Percentiles rank a stretch among this genome's conserved stretches.
phyloP scores from a whole-genome alignment of 2,888 invertebrate species.

The Himalopsyche tibetana region DNA sequence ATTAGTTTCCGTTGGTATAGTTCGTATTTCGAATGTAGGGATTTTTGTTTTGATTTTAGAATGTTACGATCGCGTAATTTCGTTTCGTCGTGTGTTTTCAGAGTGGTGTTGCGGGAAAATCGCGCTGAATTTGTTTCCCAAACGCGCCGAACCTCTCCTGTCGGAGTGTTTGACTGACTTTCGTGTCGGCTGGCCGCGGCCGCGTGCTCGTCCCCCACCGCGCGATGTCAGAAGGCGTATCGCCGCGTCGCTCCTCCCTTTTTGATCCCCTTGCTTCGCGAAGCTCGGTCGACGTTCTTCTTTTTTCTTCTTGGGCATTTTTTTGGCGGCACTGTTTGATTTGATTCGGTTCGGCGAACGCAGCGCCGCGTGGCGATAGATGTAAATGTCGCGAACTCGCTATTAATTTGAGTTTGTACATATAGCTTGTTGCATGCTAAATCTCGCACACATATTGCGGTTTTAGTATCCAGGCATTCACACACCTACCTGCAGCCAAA shows the following conservation, averaged over 20 bases:
- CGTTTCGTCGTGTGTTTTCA: constrained; percentile 24
- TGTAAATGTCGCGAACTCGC: background rate
- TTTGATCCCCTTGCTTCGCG: constrained; percentile 48
- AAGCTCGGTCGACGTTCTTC: background rate
- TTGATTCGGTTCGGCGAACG: constrained; percentile 35
- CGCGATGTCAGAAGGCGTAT: constrained; percentile 66
- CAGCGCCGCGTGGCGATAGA: constrained; percentile 31
- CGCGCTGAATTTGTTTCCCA: constrained; percentile 41
- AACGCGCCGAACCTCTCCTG: constrained; percentile 42
- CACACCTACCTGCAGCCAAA: background rate
- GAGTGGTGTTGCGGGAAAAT: constrained; percentile 33
- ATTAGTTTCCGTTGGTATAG: background rate
- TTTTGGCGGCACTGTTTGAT: constrained; percentile 40
- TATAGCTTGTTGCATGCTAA: constrained; percentile 11
- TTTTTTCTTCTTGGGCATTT: constrained; percentile 40
- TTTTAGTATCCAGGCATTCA: background rate
- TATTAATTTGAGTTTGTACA: background rate
- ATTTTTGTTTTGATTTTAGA: constrained; percentile 12
- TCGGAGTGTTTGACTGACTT: constrained; percentile 42
- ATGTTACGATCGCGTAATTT: constrained; percentile 19
- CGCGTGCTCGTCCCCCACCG: constrained; percentile 54
- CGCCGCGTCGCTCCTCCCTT: constrained; percentile 71
- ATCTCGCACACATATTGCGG: background rate
- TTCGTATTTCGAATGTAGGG: background rate
- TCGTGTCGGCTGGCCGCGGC: constrained; percentile 66